These are phyloP conservation scores for Ginglymostoma cirratum DNA, from an alignment of 2,113 vertebrate species.

Conservation along the genomic window DNA sequence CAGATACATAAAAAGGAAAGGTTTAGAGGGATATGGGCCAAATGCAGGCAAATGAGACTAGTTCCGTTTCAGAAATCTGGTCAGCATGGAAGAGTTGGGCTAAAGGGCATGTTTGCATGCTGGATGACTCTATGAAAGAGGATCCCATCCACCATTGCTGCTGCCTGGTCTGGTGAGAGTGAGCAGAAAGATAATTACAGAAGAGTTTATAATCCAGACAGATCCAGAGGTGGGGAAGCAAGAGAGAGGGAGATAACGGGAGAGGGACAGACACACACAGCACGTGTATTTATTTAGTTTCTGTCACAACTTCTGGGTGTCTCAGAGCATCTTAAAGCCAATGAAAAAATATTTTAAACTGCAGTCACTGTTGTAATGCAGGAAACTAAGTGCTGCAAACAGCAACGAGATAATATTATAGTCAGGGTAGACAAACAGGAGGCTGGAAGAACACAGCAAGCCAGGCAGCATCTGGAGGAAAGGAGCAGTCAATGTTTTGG, in stretches of 20 bases:
- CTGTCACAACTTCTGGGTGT: not conserved
- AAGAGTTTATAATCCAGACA: constrained; percentile 9
- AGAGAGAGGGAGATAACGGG: not conserved
- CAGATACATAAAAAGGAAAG: too few species aligned
- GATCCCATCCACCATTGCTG: not conserved
- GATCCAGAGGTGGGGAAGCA: too few species aligned
- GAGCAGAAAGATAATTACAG: constrained; percentile 39
- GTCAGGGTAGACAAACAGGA: too few species aligned
- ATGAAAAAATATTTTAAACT: not conserved
- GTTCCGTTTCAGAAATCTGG: too few species aligned
- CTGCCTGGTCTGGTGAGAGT: not conserved
- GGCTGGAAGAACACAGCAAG: too few species aligned
- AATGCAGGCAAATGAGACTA: too few species aligned
- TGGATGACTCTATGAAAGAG: too few species aligned
- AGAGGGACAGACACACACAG: not conserved
- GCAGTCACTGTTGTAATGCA: not conserved
- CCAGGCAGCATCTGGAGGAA: too few species aligned
- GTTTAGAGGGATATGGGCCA: too few species aligned
- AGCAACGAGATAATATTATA: not conserved
- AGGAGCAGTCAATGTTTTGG: too few species aligned
- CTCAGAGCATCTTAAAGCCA: not conserved
- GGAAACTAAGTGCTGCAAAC: not conserved
- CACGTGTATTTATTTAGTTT: not conserved
- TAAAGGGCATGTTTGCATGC: too few species aligned
- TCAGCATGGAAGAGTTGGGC: too few species aligned